A percentile compares a stretch with the other conserved stretches of the same genome.
phyloP scores from a whole-genome alignment of 2,113 vertebrate genomes.

The Podiceps cristatus region DNA sequence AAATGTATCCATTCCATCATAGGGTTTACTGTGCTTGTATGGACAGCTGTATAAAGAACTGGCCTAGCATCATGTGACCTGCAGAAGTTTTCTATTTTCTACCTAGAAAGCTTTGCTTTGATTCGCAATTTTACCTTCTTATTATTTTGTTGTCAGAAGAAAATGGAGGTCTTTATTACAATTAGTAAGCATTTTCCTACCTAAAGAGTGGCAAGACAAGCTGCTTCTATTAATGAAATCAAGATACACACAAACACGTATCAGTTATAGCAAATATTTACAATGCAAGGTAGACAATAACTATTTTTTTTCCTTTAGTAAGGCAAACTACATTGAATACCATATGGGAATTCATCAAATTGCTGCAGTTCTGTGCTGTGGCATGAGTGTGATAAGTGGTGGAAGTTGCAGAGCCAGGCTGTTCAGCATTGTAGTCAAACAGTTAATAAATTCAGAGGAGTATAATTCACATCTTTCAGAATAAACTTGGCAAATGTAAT shows the following conservation, averaged over 20 bases:
- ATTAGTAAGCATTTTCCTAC: neutral
- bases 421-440: neutral
- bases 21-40: neutral
- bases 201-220: neutral
- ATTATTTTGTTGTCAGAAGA: neutral
- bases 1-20: neutral
- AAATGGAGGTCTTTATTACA: neutral
- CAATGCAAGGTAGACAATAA: neutral
- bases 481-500: neutral
- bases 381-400: neutral
- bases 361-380: neutral
- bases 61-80: neutral
- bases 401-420: neutral
- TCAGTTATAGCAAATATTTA: neutral
- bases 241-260: accelerated
- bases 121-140: neutral
- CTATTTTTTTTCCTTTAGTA: neutral
- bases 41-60: neutral
- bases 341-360: neutral
- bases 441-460: neutral
- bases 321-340: neutral
- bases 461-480: neutral
- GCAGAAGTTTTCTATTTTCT: neutral
- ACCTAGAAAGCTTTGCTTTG: neutral
- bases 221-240: neutral